Base-by-base conservation (phyloP, 2,113 vertebrate genomes). In the Rhadina sibilatrix region DNA sequence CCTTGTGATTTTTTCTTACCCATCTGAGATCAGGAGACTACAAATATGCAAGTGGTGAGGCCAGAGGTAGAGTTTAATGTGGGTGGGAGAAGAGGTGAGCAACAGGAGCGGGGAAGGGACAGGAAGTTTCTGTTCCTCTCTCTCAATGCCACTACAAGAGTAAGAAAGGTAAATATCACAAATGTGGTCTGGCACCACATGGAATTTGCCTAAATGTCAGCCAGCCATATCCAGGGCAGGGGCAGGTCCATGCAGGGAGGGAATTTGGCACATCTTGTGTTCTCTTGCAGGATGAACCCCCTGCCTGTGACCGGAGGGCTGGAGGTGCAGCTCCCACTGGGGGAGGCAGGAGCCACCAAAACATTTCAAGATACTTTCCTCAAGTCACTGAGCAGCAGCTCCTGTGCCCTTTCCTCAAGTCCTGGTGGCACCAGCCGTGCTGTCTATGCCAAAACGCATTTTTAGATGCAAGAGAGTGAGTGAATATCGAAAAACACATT, bases 301-400 rank as follows among this genome's bases (percentile, higher is more conserved):
- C 47, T 0, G 0, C 10, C 40, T 38, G 28, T 37, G 22, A 10
- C 13, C 0, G 0, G 5, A 59, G 52, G 31, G 60, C 28, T 38
- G 47, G 56, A 56, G 69, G 21, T 38, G 40, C 56, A 60, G 75
- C 42, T 91, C 85, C 66, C 63, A 21, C 7, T 2, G 37, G 8
- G 56, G 28, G 52, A 75, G 1, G 8, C 42, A 18, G 47, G 15
- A 81, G 22, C 37, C 38, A 38, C 40, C 42, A 42, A 5, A 72
- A 18, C 10, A 18, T 31, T 63, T 21, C 11, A 13, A 52, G 70
- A 11, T 9, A 12, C 4, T 44, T 52, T 13, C 64, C 44, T 31
- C 2, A 3, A 83, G 37, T 35, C 42, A 37, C 42, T 46, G 44
- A 74, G 38, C 60, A 72, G 74, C 47, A 75, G 57, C 44, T 91